A percentile compares a stretch with the other conserved stretches of the same genome.
These are phyloP conservation scores for Diaprepes abbreviatus DNA, from an alignment of 2,888 invertebrate species.

Conservation along the genomic window DNA sequence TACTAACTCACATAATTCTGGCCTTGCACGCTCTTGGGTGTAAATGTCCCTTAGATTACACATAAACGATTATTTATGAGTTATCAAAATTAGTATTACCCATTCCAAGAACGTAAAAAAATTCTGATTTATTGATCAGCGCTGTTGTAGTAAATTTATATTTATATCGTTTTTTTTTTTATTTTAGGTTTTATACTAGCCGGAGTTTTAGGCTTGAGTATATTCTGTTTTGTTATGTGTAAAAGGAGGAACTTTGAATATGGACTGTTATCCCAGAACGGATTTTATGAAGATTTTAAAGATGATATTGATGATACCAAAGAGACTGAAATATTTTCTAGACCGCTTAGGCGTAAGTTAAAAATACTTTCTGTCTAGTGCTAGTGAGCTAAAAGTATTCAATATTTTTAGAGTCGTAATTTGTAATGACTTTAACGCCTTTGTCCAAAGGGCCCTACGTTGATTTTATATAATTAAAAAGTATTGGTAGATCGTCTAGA, in stretches of 20 bases:
- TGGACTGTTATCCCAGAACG: slow-evolving; percentile 57
- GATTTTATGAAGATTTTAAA: slow-evolving; percentile 56
- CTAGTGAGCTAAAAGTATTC: too few species aligned
- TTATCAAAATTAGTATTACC: not conserved
- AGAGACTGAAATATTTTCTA: slow-evolving; percentile 58
- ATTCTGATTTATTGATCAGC: too few species aligned
- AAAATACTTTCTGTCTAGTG: too few species aligned
- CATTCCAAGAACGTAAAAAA: too few species aligned
- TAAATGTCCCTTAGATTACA: not conserved
- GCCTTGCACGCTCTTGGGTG: too few species aligned
- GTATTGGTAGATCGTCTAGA: too few species aligned
- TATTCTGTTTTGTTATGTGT: slow-evolving; percentile 73
- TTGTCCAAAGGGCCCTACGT: too few species aligned
- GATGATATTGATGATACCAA: slow-evolving; percentile 56
- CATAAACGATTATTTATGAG: too few species aligned
- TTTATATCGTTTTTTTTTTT: not conserved
- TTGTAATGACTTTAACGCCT: too few species aligned
- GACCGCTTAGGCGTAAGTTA: slow-evolving; percentile 56
- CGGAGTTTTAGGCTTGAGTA: slow-evolving; percentile 69
- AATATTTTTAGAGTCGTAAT: too few species aligned
- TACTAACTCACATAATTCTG: too few species aligned
- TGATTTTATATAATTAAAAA: too few species aligned
- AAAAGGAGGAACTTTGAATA: slow-evolving; percentile 60
- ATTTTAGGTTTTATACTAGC: slow-evolving; percentile 72
- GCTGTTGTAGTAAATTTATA: not conserved